phyloP scores from a whole-genome alignment of 1,140 invertebrate genomes.

The Drosophila pseudoananassae region DNA sequence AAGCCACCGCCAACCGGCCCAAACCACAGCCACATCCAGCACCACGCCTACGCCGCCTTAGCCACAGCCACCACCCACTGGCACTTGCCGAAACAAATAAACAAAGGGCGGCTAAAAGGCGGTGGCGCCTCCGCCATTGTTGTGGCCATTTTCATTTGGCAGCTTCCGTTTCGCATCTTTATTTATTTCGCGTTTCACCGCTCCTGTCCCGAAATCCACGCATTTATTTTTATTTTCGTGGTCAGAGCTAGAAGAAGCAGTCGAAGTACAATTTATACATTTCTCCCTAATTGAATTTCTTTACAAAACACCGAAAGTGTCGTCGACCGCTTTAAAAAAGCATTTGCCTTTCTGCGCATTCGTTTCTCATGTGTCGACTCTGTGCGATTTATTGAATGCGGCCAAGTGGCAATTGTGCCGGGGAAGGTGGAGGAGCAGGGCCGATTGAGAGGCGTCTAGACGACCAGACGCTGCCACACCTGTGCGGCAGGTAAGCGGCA shows the following conservation, averaged over 20 bases:
- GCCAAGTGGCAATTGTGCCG: conserved; percentile 48
- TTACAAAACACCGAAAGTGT: conserved; percentile 23
- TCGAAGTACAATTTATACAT: conserved; percentile 50
- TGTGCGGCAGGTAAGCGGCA: conserved; percentile 34
- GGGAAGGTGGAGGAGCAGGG: background rate
- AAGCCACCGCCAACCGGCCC: background rate
- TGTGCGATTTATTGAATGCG: conserved; percentile 61
- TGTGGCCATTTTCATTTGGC: conserved; percentile 28
- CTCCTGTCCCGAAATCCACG: conserved; percentile 1
- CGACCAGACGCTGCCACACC: conserved; percentile 63
- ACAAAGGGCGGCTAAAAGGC: conserved; percentile 66
- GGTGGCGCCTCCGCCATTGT: conserved; percentile 34
- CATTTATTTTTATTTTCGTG: conserved; percentile 9
- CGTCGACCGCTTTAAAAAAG: conserved; percentile 28
- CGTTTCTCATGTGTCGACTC: conserved; percentile 39
- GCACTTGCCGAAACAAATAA: conserved; percentile 64
- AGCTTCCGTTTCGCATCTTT: conserved; percentile 66
- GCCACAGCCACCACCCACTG: conserved; percentile 6
- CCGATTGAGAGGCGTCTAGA: conserved; percentile 52
- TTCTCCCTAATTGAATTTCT: conserved; percentile 72
- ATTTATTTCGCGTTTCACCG: conserved; percentile 33
- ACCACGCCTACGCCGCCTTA: conserved; percentile 3
- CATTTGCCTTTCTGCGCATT: conserved; percentile 14
- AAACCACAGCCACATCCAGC: background rate
- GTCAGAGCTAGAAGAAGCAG: conserved; percentile 16